phyloP scores from a whole-genome alignment of 2,888 invertebrate genomes.

The Hirtodrosophila alboralis region DNA sequence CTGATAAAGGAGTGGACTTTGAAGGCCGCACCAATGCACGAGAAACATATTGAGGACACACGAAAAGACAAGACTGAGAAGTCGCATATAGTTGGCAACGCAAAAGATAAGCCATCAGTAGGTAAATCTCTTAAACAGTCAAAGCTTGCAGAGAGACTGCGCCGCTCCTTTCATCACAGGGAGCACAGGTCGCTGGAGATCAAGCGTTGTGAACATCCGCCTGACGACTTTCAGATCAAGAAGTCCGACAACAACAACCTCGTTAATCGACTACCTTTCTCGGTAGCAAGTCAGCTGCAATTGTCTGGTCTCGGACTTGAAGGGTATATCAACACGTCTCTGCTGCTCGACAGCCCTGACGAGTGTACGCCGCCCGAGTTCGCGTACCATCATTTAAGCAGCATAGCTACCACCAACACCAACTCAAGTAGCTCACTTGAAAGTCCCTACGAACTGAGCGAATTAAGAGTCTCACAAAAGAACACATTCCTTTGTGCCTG shows the following conservation, averaged over 20 bases:
- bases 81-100: slow-evolving; percentile 60
- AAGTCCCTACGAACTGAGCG: slow-evolving; percentile 74
- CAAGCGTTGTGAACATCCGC: slow-evolving; percentile 55
- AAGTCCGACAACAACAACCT: slow-evolving; percentile 49
- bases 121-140: slow-evolving; percentile 72
- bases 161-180: slow-evolving; percentile 80
- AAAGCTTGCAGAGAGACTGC: slow-evolving; percentile 77
- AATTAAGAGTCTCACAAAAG: slow-evolving; percentile 67
- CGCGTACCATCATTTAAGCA: slow-evolving; percentile 80
- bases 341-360: slow-evolving; percentile 82
- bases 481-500: slow-evolving; percentile 73
- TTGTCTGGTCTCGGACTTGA: slow-evolving; percentile 60
- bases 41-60: slow-evolving; percentile 76
- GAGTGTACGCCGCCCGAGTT: slow-evolving; percentile 82
- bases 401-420: slow-evolving; percentile 79
- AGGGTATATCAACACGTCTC: slow-evolving; percentile 79
- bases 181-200: slow-evolving; percentile 78
- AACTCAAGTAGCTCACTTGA: slow-evolving; percentile 81
- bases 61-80: slow-evolving; percentile 70
- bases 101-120: slow-evolving; percentile 64
- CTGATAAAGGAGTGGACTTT: slow-evolving; percentile 24
- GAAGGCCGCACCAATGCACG: slow-evolving; percentile 75
- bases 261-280: slow-evolving; percentile 52
- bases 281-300: slow-evolving; percentile 55
- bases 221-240: slow-evolving; percentile 43